Evolutionary conservation across 2,888 invertebrate species (phyloP), one percentile per base, ranked within the genome.

Genomic region (Agrotis ipsilon): DNA sequence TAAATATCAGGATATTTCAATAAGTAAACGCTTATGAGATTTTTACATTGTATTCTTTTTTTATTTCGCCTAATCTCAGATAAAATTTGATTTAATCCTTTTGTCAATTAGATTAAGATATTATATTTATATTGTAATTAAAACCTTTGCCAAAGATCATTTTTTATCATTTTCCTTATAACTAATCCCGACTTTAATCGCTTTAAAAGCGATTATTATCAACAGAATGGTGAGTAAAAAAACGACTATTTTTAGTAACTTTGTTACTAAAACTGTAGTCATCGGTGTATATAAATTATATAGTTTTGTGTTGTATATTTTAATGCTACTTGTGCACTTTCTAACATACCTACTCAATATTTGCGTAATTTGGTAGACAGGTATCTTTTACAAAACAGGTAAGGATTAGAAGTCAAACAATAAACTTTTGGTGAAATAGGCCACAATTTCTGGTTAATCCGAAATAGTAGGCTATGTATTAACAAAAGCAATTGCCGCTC

Each of bases 171-270:
- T 51, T 32, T 1, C 32, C 14, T 19, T 43, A 3, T 11, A 9
- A 32, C 13, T 32, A 57, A 58, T 55, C 5, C 2, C n/a, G 11
- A 46, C 43, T 0, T 21, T n/a, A 13, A n/a, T 5, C 11, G 13
- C 13, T 0, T 43, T 13, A 27, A 51, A 59, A 64, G 52, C 21
- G 19, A 66, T 49, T 51, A 66, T 49, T 48, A 45, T 62, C 60
- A 13, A 13, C 62, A 24, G 18, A 21, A 59, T 57, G 81, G 81
- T 81, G 69, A 81, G 81, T 81, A 14, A 65, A 52, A 43, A 27
- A 43, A 16, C 14, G 18, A 13, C 11, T 18, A 32, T 57, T 64
- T 64, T 57, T 39, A 11, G 52, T 66, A 46, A 48, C 18, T 16
- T 48, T 72, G 68, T 66, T 46, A 76, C 77, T 79, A 72, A 80